Conservation (phyloP, 2,797 vertebrate species). For the Amniataba percoides region DNA sequence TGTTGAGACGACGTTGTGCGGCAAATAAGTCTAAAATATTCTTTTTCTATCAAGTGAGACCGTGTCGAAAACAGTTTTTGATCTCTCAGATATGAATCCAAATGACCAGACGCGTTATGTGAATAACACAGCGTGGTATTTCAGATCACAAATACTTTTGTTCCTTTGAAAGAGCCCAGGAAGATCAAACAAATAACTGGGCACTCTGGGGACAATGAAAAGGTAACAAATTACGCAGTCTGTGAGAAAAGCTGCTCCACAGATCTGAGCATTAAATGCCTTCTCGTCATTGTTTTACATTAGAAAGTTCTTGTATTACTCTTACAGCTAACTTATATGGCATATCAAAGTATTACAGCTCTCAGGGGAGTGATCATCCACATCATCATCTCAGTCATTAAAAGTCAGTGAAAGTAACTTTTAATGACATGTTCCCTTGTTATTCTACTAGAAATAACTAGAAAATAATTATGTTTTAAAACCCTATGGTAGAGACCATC, state of each 20-base stretch:
- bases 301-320: constrained; percentile 46
- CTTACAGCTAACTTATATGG: constrained; percentile 41
- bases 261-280: constrained; percentile 36
- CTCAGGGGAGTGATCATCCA: constrained; percentile 55
- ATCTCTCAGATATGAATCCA: constrained; percentile 48
- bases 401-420: constrained; percentile 77
- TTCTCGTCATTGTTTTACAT: constrained; percentile 40
- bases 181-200: constrained; percentile 58
- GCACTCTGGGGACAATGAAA: constrained; percentile 44
- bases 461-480: constrained; percentile 63
- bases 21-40: constrained; percentile 39
- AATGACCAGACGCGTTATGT: constrained; percentile 44
- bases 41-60: constrained; percentile 16
- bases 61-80: constrained; percentile 40
- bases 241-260: constrained; percentile 13
- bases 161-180: constrained; percentile 50
- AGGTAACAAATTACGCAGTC: constrained; percentile 43
- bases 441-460: constrained; percentile 66
- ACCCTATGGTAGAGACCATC: constrained; percentile 51
- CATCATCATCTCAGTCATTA: constrained; percentile 72
- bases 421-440: constrained; percentile 73
- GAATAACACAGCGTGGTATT: constrained; percentile 40
- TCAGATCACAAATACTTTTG: constrained; percentile 53
- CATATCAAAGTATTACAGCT: constrained; percentile 64
- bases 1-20: constrained; percentile 18